These are phyloP conservation scores for Falco punctatus DNA, from an alignment of 2,113 vertebrate species.

Conservation along the genomic window DNA sequence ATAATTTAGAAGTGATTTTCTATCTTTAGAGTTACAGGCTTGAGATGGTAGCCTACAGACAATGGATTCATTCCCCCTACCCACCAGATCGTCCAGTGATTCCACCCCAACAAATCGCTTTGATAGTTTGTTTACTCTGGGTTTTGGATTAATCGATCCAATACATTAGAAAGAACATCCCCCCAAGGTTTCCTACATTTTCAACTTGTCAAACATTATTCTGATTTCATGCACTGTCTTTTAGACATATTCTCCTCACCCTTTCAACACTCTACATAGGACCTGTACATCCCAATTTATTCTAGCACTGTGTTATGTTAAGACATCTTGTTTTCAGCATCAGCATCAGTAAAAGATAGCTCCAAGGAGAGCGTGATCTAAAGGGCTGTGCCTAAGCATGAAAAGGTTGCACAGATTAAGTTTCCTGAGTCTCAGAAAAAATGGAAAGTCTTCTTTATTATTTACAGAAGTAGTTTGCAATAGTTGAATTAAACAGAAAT, in stretches of 20 bases:
- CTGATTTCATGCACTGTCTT: neutral
- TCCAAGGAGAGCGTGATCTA: neutral
- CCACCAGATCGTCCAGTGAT: neutral
- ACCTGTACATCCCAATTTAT: constrained; percentile 10
- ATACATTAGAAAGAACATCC: neutral
- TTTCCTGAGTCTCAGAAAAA: neutral
- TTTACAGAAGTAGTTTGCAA: neutral
- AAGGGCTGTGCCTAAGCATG: neutral
- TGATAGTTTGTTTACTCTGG: neutral
- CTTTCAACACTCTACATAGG: neutral
- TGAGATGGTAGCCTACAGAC: neutral
- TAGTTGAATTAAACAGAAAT: neutral
- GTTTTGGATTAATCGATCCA: neutral
- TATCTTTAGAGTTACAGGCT: neutral
- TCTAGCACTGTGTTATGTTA: neutral
- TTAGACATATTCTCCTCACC: neutral
- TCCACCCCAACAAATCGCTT: neutral
- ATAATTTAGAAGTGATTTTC: neutral
- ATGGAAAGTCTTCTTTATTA: neutral
- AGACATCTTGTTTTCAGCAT: constrained; percentile 32
- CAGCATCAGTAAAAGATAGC: neutral
- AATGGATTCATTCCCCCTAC: neutral
- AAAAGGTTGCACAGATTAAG: neutral
- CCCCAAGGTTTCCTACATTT: constrained; percentile 2
- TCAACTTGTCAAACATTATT: neutral